Percentiles rank a stretch among this genome's conserved stretches.
Conservation (phyloP, 2,113 vertebrate genomes). For the Hirundichthys speculiger region DNA sequence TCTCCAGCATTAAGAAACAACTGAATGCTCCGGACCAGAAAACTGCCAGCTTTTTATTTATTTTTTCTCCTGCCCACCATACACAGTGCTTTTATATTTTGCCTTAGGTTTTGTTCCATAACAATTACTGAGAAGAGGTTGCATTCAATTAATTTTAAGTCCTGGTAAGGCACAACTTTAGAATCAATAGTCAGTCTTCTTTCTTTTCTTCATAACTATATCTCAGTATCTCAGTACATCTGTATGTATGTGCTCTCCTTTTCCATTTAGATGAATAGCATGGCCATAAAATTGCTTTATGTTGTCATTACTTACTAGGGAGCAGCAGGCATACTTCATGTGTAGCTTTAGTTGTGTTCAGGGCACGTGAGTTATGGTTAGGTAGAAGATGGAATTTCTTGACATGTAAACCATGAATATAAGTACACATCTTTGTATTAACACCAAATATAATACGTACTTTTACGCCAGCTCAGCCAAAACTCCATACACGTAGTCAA, state of each 20-base stretch:
- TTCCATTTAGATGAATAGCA: conserved; percentile 52
- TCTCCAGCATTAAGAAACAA: too few relatives aligned
- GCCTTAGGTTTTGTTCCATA: too few relatives aligned
- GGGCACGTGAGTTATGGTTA: conserved; percentile 61
- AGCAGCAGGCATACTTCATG: conserved; percentile 46
- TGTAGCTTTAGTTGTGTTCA: conserved; percentile 27
- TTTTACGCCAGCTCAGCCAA: neutral
- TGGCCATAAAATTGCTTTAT: conserved; percentile 76
- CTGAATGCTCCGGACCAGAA: too few relatives aligned
- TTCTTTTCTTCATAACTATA: conserved; percentile 1
- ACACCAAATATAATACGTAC: neutral
- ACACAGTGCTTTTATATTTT: too few relatives aligned
- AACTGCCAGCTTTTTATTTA: too few relatives aligned
- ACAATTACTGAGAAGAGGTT: too few relatives aligned
- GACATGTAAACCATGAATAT: conserved; percentile 19
- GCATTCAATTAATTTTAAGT: too few relatives aligned
- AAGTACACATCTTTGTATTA: conserved; percentile 18
- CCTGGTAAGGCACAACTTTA: too few relatives aligned
- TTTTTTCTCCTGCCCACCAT: too few relatives aligned
- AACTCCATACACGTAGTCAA: conserved; percentile 1
- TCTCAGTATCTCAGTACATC: conserved; percentile 29
- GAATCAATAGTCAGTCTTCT: neutral
- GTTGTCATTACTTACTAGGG: conserved; percentile 78
- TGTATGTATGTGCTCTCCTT: conserved; percentile 4
- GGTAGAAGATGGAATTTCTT: conserved; percentile 42